Evolutionary conservation across 2,113 vertebrate genomes (phyloP).

Genomic region (Nothoprocta pentlandii): DNA sequence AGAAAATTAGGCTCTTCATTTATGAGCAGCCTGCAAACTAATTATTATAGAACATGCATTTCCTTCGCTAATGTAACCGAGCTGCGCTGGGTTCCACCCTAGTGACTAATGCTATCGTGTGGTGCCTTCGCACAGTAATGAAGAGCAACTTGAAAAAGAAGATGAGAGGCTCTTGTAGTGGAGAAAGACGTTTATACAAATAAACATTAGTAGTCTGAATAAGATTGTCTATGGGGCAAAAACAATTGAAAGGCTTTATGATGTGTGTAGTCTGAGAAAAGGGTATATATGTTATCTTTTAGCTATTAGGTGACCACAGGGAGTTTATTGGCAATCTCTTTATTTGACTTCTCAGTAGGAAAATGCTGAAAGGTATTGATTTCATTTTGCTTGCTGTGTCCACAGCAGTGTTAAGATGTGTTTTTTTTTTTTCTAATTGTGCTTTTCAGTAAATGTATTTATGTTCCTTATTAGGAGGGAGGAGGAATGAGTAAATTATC

Average conservation of each 20-base stretch:
- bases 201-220: not conserved
- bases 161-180: not conserved
- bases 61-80: not conserved
- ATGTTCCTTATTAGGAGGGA: not conserved
- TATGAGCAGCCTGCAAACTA: not conserved
- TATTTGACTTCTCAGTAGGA: not conserved
- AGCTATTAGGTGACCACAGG: not conserved
- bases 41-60: not conserved
- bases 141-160: not conserved
- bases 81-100: not conserved
- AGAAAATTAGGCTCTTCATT: not conserved
- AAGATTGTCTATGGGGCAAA: not conserved
- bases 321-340: not conserved
- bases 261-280: not conserved
- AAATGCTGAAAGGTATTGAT: not conserved
- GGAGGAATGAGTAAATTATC: not conserved
- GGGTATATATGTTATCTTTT: not conserved
- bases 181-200: not conserved
- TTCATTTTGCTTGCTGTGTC: not conserved
- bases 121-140: not conserved
- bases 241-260: not conserved
- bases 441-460: not conserved
- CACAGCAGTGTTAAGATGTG: not conserved
- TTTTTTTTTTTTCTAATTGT: rapidly evolving
- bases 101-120: conserved; percentile 7